Base-by-base conservation (phyloP, 2,113 vertebrate genomes). In the Alligator mississippiensis region DNA sequence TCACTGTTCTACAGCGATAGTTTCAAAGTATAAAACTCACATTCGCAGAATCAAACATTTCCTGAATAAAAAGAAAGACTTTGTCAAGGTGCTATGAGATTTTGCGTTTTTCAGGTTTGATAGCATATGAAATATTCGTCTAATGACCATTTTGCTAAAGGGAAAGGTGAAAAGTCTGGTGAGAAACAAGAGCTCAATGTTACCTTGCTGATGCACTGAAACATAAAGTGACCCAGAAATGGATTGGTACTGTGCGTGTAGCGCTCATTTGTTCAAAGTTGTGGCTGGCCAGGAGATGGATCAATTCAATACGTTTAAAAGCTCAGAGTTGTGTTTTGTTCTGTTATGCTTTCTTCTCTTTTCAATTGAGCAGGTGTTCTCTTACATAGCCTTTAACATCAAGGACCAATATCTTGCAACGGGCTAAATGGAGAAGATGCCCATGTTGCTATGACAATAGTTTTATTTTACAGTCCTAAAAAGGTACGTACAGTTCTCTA, bases 361-460 rank as follows among this genome's bases (percentile, higher is more conserved):
- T 82, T 62, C 47, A 90, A 81, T 13, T 76, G 83, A 85, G 76
- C 77, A 81, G 70, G 59, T 30, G 59, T 27, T 66, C 72, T 55
- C 61, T 90, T 80, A 90, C 30, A 25, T 68, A 85, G 54, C 74
- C 83, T 84, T 80, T 58, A 30, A 89, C 27, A 16, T 12, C 6
- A 30, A 38, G n/a, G 58, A 70, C 11, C 84, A 38, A 60, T 60
- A 77, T 34, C 82, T 85, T 63, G 22, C 60, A 86, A 89, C 76
- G 89, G 22, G 80, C 79, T 25, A 77, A 75, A 38, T 80, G 72
- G 70, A 90, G 77, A 89, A 24, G 17, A 18, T 60, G 61, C 75
- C 80, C 34, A 87, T 15, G 63, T 87, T 92, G 24, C 58, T 70
- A 89, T 85, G 80, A 79, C 77, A 95, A 91, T 80, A 59, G 24